phyloP scores from a whole-genome alignment of 2,888 invertebrate species.

The Capitulum mitella region DNA sequence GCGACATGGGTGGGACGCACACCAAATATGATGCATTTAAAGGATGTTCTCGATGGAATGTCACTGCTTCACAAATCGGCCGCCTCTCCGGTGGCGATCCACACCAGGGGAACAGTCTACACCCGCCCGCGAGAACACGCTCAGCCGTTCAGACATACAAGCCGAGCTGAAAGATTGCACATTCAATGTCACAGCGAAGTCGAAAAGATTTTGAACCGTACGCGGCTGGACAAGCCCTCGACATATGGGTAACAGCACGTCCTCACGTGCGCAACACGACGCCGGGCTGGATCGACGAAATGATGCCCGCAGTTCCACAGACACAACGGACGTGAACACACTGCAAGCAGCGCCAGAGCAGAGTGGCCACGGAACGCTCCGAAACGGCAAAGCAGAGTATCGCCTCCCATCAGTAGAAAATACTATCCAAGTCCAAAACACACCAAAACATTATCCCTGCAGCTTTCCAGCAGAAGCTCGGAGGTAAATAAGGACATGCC shows the following conservation, averaged over 20 bases:
- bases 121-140: too few species aligned
- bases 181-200: neutral
- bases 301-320: too few species aligned
- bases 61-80: too few species aligned
- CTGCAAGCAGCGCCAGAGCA: neutral
- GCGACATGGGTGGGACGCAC: too few species aligned
- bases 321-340: too few species aligned
- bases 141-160: neutral
- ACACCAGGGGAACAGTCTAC: too few species aligned
- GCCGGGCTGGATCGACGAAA: too few species aligned
- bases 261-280: too few species aligned
- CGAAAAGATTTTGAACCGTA: neutral
- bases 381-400: neutral
- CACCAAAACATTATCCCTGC: slow-evolving; percentile 9
- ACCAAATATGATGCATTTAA: too few species aligned
- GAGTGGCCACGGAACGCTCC: too few species aligned
- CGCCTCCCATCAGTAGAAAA: neutral
- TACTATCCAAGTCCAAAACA: neutral
- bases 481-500: neutral
- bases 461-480: neutral
- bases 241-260: neutral
- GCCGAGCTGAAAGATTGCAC: neutral
- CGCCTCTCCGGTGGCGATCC: too few species aligned
- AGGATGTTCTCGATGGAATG: too few species aligned
- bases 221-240: neutral